phyloP scores from a whole-genome alignment of 2,888 invertebrate species.

The Acrocyrtus sp. region DNA sequence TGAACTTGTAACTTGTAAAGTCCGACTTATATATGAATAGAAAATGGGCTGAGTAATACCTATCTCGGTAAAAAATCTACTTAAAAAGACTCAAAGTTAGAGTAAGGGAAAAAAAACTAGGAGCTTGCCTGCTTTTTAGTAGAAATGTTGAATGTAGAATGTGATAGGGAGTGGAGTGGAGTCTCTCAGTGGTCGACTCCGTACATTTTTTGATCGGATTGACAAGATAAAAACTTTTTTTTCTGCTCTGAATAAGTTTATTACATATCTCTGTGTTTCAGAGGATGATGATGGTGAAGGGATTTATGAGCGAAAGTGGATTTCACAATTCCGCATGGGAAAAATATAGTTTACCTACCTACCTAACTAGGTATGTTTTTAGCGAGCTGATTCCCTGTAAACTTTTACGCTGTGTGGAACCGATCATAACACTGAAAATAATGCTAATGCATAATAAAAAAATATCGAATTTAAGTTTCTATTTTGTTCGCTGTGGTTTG shows the following conservation, averaged over 20 bases:
- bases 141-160: neutral
- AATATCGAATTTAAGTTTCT: too few species aligned
- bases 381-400: too few species aligned
- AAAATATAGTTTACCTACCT: too few species aligned
- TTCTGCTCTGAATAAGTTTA: neutral
- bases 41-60: too few species aligned
- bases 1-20: neutral
- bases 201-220: slow-evolving; percentile 13
- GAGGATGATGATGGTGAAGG: neutral
- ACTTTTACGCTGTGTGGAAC: neutral
- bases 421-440: too few species aligned
- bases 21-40: neutral
- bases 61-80: neutral
- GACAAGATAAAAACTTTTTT: slow-evolving; percentile 11
- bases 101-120: too few species aligned
- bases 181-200: neutral
- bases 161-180: neutral
- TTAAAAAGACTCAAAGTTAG: neutral
- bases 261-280: too few species aligned
- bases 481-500: too few species aligned
- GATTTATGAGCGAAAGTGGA: neutral
- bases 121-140: too few species aligned
- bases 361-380: too few species aligned
- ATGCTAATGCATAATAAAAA: too few species aligned
- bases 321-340: too few species aligned